Conservation (phyloP, 2,888 invertebrate species). For the Heteromurus nitidus region DNA sequence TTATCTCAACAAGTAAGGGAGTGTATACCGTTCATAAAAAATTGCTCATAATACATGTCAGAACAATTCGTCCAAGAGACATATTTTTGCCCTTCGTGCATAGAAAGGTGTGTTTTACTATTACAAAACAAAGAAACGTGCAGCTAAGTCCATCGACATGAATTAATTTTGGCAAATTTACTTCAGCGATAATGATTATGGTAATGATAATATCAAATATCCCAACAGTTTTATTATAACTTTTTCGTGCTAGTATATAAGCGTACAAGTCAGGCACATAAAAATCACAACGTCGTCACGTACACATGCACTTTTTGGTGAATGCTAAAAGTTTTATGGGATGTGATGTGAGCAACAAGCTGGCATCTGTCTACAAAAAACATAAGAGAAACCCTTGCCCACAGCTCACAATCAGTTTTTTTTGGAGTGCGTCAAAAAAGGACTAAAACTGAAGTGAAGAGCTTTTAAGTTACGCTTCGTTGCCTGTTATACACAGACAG, state of each 20-base stretch:
- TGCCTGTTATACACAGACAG: constrained; percentile 59
- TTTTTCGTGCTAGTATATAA: background rate
- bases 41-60: too few relatives aligned
- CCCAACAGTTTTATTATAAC: constrained; percentile 15
- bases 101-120: too few relatives aligned
- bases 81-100: too few relatives aligned
- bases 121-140: constrained; percentile 1
- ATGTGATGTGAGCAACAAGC: background rate
- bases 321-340: constrained; percentile 15
- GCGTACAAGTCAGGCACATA: background rate
- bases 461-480: constrained; percentile 48
- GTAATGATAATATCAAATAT: constrained; percentile 20
- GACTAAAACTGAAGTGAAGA: constrained; percentile 16
- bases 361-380: constrained; percentile 44
- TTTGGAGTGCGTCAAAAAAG: background rate
- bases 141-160: constrained; percentile 55
- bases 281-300: constrained; percentile 36
- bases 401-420: too few relatives aligned
- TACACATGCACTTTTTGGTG: constrained; percentile 17
- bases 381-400: constrained; percentile 19
- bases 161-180: constrained; percentile 44
- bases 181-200: constrained; percentile 35
- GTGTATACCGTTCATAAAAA: too few relatives aligned
- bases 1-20: too few relatives aligned
- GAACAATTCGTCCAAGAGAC: too few relatives aligned